A percentile compares a stretch with the other conserved stretches of the same genome.
These are phyloP conservation scores for Columba janthina DNA, from an alignment of 2,113 vertebrate genomes.

Conservation along the genomic window DNA sequence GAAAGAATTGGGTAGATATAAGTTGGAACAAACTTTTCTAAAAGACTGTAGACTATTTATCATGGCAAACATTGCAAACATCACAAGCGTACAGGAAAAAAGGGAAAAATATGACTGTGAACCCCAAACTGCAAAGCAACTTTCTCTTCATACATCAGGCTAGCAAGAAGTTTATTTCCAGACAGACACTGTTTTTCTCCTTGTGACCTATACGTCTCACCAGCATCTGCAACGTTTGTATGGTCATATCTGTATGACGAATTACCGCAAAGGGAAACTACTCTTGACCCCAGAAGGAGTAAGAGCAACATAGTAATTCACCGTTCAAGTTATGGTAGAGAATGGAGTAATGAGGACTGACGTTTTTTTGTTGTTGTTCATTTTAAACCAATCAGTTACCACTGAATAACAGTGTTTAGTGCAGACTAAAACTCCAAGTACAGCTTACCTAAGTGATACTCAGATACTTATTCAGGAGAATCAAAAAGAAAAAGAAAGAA, in stretches of 20 bases:
- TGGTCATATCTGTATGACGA: not conserved
- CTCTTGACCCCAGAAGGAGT: not conserved
- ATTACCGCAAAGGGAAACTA: not conserved
- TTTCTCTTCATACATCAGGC: not conserved
- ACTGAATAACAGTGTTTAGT: not conserved
- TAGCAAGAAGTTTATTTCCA: not conserved
- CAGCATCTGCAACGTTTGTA: not conserved
- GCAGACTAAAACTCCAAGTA: not conserved
- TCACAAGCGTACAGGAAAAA: not conserved
- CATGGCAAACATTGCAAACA: not conserved
- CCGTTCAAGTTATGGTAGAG: not conserved
- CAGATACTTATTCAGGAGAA: not conserved
- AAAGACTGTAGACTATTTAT: not conserved
- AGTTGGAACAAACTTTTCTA: not conserved
- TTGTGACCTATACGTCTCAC: not conserved
- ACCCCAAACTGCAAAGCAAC: not conserved
- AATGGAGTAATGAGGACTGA: not conserved
- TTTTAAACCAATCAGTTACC: not conserved
- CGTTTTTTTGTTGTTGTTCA: not conserved
- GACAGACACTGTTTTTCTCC: not conserved
- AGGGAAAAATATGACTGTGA: not conserved
- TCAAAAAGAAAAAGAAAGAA: not conserved
- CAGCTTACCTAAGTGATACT: not conserved
- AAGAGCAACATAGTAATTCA: not conserved
- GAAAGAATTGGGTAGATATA: not conserved